Conservation (phyloP, 1,140 invertebrate species). For the Microvelia longipes region DNA sequence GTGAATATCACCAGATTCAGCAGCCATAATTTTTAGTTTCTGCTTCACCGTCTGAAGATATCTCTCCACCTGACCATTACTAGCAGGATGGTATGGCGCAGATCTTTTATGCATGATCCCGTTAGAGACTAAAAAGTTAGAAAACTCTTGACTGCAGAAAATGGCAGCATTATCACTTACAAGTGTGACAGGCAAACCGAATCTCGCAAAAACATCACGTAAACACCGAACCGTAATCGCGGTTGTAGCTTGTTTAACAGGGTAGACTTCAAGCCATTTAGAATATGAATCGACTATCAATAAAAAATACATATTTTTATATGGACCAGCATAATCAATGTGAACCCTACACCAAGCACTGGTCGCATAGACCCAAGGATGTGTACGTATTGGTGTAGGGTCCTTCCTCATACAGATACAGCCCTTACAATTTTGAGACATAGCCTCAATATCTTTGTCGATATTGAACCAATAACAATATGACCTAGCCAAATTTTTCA, state of each 20-base stretch:
- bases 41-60: background rate
- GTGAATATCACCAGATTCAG: too few species aligned
- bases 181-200: background rate
- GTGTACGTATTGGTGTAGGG: slow-evolving; percentile 15
- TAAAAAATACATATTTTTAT: background rate
- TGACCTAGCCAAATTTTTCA: slow-evolving; percentile 22
- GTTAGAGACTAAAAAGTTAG: background rate
- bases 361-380: slow-evolving; percentile 1
- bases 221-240: background rate
- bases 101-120: background rate
- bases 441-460: slow-evolving; percentile 23
- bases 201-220: background rate
- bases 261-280: background rate
- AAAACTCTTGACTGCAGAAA: background rate
- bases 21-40: too few species aligned
- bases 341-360: background rate
- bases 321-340: background rate
- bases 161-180: background rate
- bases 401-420: slow-evolving; percentile 17
- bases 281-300: background rate
- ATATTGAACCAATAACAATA: slow-evolving; percentile 21
- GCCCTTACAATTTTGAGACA: slow-evolving; percentile 17
- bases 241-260: background rate
- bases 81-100: background rate
- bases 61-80: background rate